Evolutionary conservation across 2,888 invertebrate genomes (phyloP).

Genomic region (Yponomeuta cagnagella): DNA sequence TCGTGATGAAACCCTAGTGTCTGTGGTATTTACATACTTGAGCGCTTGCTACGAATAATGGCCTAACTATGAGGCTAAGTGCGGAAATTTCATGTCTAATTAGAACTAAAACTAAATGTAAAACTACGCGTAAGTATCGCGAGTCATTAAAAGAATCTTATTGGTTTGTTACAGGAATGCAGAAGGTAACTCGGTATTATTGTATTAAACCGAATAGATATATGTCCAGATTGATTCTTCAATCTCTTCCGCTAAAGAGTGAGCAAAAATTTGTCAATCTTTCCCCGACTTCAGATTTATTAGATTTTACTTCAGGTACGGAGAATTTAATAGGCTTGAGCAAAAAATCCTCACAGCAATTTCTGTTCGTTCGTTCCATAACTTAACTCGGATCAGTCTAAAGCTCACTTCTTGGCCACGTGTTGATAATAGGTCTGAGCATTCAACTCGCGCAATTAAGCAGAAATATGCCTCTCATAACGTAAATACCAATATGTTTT

Average conservation of each 20-base stretch:
- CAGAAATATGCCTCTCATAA: not conserved
- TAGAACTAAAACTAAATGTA: too few species aligned
- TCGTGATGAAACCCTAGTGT: too few species aligned
- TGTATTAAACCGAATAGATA: not conserved
- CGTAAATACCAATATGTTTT: not conserved
- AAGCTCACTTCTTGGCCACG: not conserved
- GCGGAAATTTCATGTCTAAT: too few species aligned
- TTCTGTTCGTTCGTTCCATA: not conserved
- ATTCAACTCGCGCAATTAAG: not conserved
- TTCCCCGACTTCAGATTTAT: not conserved
- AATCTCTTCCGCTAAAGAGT: conserved; percentile 6
- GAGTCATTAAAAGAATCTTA: too few species aligned
- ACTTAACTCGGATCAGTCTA: not conserved
- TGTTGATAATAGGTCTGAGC: too few species aligned
- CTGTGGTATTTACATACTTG: too few species aligned
- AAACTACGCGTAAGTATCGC: too few species aligned
- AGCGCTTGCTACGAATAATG: too few species aligned
- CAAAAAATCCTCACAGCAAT: not conserved
- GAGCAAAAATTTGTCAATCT: not conserved
- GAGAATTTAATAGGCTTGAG: not conserved
- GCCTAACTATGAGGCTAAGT: too few species aligned
- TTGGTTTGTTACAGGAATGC: too few species aligned
- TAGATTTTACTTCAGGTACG: not conserved
- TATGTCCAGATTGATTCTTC: not conserved
- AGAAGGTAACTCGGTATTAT: too few species aligned